Percentiles rank a stretch among this genome's conserved stretches.
Conservation (phyloP, 2,797 vertebrate species). For the Cetoscarus ocellatus region DNA sequence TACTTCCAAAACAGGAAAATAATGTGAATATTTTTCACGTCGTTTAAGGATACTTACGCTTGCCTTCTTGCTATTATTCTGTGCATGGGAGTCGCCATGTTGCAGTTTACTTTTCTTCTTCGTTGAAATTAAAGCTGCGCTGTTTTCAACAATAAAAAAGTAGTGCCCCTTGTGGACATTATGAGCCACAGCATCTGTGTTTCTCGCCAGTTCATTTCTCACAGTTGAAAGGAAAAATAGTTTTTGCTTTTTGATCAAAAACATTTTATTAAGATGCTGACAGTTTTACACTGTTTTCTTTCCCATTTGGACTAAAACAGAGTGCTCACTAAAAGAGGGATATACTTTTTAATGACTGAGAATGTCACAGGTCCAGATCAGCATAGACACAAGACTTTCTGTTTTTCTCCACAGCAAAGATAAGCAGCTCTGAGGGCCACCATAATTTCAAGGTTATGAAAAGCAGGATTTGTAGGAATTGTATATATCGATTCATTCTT, state of each 20-base stretch:
- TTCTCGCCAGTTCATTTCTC: background rate
- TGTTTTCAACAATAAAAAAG: background rate
- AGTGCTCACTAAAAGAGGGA: no score
- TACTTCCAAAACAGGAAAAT: background rate
- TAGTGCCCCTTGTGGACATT: background rate
- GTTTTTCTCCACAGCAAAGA: no score
- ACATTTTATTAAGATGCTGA: no score
- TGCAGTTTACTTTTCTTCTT: slow-evolving; percentile 74
- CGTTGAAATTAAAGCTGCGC: background rate
- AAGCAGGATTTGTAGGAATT: no score
- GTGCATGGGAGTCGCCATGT: slow-evolving; percentile 99
- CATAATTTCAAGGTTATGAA: no score
- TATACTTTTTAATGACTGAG: no score
- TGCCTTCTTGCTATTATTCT: slow-evolving; percentile 94
- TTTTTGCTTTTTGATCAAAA: background rate
- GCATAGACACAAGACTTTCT: no score
- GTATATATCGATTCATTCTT: no score
- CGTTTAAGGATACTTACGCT: slow-evolving; percentile 87
- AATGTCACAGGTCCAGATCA: no score
- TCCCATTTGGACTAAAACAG: no score
- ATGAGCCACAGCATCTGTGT: background rate
- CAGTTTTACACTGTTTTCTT: no score
- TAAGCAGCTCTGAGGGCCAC: no score
- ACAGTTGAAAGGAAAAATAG: background rate
- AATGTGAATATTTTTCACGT: rapidly evolving